Percentiles rank a stretch among this genome's conserved stretches.
phyloP scores from a whole-genome alignment of 92 coral and sea anemone species.

The Ricordea florida region DNA sequence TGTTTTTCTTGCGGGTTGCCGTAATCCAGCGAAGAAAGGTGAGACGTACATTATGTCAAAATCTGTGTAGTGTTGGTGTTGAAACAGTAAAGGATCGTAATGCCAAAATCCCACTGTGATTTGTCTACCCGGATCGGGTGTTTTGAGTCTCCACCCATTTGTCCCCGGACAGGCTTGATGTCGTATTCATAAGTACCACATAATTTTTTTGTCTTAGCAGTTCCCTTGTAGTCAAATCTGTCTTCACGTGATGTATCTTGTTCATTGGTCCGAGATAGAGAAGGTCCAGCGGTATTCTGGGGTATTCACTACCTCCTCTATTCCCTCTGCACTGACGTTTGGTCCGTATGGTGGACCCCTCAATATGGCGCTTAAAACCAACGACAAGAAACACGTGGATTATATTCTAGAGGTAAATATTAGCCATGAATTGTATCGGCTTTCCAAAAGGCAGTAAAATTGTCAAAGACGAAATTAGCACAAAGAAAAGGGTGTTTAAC shows the following conservation, averaged over 20 bases:
- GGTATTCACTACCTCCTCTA: constrained; percentile 74
- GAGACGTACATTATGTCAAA: background rate
- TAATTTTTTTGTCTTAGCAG: background rate
- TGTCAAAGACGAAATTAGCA: background rate
- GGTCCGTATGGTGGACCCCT: constrained; percentile 84
- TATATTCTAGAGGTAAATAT: constrained; percentile 72
- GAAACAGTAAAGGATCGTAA: too few relatives aligned
- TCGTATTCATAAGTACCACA: background rate
- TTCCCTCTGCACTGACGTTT: constrained; percentile 75
- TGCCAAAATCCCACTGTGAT: background rate
- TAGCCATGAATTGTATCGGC: too few relatives aligned
- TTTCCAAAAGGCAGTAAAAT: background rate
- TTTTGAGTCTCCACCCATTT: too few relatives aligned
- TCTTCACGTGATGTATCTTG: constrained; percentile 45
- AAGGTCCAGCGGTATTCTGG: constrained; percentile 72
- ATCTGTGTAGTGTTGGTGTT: too few relatives aligned
- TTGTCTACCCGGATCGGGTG: background rate
- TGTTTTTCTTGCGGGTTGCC: too few relatives aligned
- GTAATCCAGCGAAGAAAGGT: too few relatives aligned
- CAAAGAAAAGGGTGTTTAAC: too few relatives aligned
- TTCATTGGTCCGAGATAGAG: constrained; percentile 64
- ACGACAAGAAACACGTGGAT: constrained; percentile 71
- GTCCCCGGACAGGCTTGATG: too few relatives aligned
- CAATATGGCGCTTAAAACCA: constrained; percentile 71
- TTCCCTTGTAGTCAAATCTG: background rate